Conservation (phyloP, 2,888 invertebrate genomes). For the Heliconius ismenius region DNA sequence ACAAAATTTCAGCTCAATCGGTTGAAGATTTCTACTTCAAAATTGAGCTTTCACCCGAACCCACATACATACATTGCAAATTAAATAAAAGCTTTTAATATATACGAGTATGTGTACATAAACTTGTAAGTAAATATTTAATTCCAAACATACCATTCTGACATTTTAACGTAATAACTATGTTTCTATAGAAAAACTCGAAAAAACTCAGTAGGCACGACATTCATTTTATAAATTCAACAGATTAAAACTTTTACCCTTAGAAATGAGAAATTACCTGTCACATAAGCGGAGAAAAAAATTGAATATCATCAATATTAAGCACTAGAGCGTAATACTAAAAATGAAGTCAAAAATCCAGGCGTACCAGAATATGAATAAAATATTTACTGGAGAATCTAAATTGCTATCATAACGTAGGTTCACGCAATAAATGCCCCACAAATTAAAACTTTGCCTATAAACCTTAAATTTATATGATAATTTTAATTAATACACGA, state of each 20-base stretch:
- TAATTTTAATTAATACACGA: slow-evolving; percentile 16
- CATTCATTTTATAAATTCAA: background rate
- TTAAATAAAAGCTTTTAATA: no score
- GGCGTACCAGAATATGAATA: slow-evolving; percentile 14
- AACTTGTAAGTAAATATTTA: no score
- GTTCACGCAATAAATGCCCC: slow-evolving; percentile 26
- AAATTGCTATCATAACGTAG: slow-evolving; percentile 24
- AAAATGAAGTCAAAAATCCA: background rate
- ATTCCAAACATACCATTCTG: no score
- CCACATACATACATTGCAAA: no score
- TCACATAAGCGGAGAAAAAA: background rate
- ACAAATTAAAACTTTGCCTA: slow-evolving; percentile 33
- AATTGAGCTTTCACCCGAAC: no score
- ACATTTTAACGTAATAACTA: no score
- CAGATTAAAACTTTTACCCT: background rate
- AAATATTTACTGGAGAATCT: slow-evolving; percentile 19
- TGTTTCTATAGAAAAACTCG: background rate
- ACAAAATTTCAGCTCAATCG: no score
- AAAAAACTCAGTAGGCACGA: background rate
- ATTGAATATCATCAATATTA: slow-evolving; percentile 5
- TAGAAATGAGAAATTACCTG: slow-evolving; percentile 7
- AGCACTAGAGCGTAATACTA: background rate
- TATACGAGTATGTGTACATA: no score
- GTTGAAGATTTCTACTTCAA: no score
- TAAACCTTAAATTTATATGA: slow-evolving; percentile 25